Evolutionary conservation across 1,140 invertebrate genomes (phyloP), one percentile per base, ranked within the genome.

Genomic region (Drosophila bocqueti): DNA sequence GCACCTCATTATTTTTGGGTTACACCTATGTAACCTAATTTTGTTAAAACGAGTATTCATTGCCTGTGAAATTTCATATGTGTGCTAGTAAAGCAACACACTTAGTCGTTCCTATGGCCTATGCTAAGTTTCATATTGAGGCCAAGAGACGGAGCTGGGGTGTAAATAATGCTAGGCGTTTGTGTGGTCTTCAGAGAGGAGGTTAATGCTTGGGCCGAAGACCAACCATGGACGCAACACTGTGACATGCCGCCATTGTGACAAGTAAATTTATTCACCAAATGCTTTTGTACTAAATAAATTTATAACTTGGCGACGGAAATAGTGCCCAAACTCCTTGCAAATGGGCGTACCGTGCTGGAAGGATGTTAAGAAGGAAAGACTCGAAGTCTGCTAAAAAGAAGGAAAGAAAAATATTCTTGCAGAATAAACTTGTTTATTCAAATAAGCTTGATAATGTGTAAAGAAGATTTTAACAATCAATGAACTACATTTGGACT

Each of bases 301-400:
- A 83, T 83, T 83, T 83, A 79, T 63, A 72, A 63, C 80, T 59
- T 29, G 58, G 45, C 63, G 46, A 61, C 67, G 76, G 45, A 83
- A 64, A 79, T 74, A 16, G 47, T 47, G 7, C 8, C 24, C 40
- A 71, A 45, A 40, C 29, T 42, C 40, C 8, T 16, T 10, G 46
- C 24, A 43, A 43, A 40, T 61, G 21, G n/a, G 16, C 16, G 40
- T n/a, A 57, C n/a, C 43, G 5, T 13, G 42, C 9, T 46, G n/a
- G 5, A 34, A 24, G 13, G 58, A 43, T 59, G 24, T 18, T n/a
- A 21, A 40, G 43, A 34, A 31, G 42, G 8, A 13, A 18, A 9
- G 11, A 21, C 40, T 24, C 26, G n/a, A 18, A 21, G 42, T 18
- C 26, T 16, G 24, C 24, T 21, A 66, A n/a, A 13, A 18, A 46